Conservation (phyloP, 1,140 invertebrate species). For the Drosophila willistoni region DNA sequence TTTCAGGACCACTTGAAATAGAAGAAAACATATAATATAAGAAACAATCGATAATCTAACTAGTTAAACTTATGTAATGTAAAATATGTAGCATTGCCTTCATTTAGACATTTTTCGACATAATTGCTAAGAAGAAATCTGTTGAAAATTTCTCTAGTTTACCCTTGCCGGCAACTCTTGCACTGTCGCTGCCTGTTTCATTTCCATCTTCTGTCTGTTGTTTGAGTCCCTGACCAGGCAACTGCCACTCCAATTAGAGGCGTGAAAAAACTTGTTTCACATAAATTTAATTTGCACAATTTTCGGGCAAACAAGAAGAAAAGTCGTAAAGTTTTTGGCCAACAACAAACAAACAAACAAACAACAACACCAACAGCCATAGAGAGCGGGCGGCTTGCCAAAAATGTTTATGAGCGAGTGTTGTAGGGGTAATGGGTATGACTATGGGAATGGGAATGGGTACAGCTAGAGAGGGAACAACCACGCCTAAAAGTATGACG, state of each 20-base stretch:
- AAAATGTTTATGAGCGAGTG: conserved; percentile 23
- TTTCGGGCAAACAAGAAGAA: conserved; percentile 69
- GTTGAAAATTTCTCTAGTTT: conserved; percentile 24
- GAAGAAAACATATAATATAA: not conserved
- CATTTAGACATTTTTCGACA: no score
- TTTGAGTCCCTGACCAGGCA: conserved; percentile 55
- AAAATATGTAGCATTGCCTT: no score
- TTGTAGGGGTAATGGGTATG: not conserved
- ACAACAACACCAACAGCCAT: conserved; percentile 50
- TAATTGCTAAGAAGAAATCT: conserved; percentile 41
- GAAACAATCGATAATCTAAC: no score
- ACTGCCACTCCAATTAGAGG: conserved; percentile 73
- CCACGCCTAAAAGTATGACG: conserved; percentile 70
- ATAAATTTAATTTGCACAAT: conserved; percentile 79
- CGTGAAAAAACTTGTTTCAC: conserved; percentile 69
- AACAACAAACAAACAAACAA: conserved; percentile 38
- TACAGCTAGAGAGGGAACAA: conserved; percentile 25
- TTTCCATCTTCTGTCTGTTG: conserved; percentile 15
- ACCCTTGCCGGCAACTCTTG: no score
- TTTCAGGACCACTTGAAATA: conserved; percentile 87
- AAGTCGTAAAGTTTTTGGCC: conserved; percentile 71
- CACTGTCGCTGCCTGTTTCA: not conserved
- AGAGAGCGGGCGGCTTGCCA: conserved; percentile 50
- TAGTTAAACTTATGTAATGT: no score
- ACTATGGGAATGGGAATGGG: not conserved